Conservation (phyloP, 92 coral and sea anemone genomes). For the Ricordea florida region DNA sequence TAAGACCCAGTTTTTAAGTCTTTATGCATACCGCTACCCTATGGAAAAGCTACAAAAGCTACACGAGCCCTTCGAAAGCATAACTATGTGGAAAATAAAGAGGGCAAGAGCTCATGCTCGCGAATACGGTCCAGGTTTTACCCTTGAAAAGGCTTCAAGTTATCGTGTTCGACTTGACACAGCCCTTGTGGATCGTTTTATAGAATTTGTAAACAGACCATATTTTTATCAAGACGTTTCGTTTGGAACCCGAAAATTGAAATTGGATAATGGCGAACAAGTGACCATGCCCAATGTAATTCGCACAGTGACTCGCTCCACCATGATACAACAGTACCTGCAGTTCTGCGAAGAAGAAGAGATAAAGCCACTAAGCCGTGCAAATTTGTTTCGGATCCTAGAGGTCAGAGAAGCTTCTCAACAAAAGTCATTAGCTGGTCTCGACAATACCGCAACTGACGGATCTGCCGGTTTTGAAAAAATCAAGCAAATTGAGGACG, state of each 20-base stretch:
- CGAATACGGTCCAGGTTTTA: conserved; percentile 41
- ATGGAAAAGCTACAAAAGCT: conserved; percentile 39
- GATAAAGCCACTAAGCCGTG: conserved; percentile 37
- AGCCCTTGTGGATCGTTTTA: conserved; percentile 58
- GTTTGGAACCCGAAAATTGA: conserved; percentile 55
- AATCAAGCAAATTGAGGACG: no score
- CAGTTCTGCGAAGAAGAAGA: conserved; percentile 53
- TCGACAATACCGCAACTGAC: conserved; percentile 61
- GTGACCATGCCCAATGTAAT: conserved; percentile 68
- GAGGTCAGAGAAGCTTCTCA: no score
- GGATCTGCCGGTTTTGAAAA: conserved; percentile 49
- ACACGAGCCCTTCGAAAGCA: no score
- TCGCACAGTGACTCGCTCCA: conserved; percentile 60
- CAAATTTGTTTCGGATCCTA: conserved; percentile 46
- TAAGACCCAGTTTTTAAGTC: no score
- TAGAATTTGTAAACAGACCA: conserved; percentile 59
- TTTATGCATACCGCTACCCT: conserved; percentile 32
- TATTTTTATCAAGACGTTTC: conserved; percentile 64
- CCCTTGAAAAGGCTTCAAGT: conserved; percentile 15
- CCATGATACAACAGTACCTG: conserved; percentile 56
- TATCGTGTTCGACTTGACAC: no score
- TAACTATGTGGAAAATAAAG: no score
- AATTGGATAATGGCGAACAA: conserved; percentile 45
- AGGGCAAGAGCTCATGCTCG: no score
- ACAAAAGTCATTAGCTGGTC: no score